Evolutionary conservation across 1,140 invertebrate genomes (phyloP).

Genomic region (Gryon sp.): DNA sequence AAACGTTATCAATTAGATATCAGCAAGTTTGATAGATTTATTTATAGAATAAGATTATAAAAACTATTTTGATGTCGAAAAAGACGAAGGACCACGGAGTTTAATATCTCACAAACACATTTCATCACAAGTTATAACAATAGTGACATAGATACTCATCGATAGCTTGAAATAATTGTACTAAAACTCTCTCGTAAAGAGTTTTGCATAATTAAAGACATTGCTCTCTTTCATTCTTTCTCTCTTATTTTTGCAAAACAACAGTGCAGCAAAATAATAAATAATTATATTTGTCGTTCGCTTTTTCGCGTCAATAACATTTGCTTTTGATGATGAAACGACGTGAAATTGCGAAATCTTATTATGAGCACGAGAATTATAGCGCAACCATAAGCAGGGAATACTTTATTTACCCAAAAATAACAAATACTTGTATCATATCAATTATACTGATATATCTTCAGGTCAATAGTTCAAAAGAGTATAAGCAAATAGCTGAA

Average conservation of each 20-base stretch:
- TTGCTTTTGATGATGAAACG: conserved; percentile 15
- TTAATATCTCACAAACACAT: conserved; percentile 21
- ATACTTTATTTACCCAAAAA: conserved; percentile 36
- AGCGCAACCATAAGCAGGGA: neutral
- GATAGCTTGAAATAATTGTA: neutral
- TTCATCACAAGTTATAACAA: conserved; percentile 17
- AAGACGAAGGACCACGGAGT: neutral
- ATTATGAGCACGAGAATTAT: conserved; percentile 5
- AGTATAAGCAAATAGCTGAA: conserved; percentile 68
- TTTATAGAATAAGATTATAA: too few relatives aligned
- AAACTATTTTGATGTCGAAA: conserved; percentile 2
- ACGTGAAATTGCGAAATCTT: conserved; percentile 26
- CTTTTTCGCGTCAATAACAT: conserved; percentile 24
- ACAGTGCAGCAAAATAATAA: too few relatives aligned
- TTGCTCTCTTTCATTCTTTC: too few relatives aligned
- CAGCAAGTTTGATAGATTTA: neutral
- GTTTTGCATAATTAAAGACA: conserved; percentile 8
- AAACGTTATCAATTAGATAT: neutral
- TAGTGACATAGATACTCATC: conserved; percentile 9
- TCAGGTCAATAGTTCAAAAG: conserved; percentile 74
- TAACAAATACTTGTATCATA: conserved; percentile 41
- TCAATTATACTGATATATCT: conserved; percentile 44
- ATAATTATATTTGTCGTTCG: too few relatives aligned
- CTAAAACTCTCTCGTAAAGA: neutral
- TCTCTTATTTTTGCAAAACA: too few relatives aligned